Evolutionary conservation across 2,797 vertebrate genomes (phyloP).

Genomic region (Hemitrygon akajei): DNA sequence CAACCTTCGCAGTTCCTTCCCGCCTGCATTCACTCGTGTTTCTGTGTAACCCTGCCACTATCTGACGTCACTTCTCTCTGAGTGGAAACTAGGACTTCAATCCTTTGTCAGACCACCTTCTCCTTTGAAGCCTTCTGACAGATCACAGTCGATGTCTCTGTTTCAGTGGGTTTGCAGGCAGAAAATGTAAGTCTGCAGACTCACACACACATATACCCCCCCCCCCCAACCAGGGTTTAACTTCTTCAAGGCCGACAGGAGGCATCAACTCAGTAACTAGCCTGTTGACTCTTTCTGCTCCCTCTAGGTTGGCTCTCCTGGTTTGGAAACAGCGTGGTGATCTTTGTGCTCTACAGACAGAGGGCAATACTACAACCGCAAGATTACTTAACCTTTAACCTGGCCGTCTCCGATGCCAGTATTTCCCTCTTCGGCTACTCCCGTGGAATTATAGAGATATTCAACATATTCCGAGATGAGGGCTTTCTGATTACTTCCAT

Average conservation of each 20-base stretch:
- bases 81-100: neutral
- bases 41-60: too few species aligned
- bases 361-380: conserved; percentile 67
- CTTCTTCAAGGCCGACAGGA: neutral
- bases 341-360: conserved; percentile 76
- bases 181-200: neutral
- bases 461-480: conserved; percentile 75
- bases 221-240: too few species aligned
- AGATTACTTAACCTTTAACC: conserved; percentile 76
- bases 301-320: conserved; percentile 73
- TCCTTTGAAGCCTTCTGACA: neutral
- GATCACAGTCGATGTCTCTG: neutral
- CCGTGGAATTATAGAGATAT: conserved; percentile 76
- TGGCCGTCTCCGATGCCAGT: conserved; percentile 74
- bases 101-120: neutral
- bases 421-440: conserved; percentile 79
- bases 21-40: too few species aligned
- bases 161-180: neutral
- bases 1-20: too few species aligned
- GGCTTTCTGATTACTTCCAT: conserved; percentile 74
- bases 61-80: neutral
- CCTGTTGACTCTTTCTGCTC: conserved; percentile 42
- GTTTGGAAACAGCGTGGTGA: conserved; percentile 79
- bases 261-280: neutral
- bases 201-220: neutral